Evolutionary conservation across 2,797 vertebrate genomes (phyloP), one percentile per base, ranked within the genome.

Genomic region (Chaetophractus vellerosus): DNA sequence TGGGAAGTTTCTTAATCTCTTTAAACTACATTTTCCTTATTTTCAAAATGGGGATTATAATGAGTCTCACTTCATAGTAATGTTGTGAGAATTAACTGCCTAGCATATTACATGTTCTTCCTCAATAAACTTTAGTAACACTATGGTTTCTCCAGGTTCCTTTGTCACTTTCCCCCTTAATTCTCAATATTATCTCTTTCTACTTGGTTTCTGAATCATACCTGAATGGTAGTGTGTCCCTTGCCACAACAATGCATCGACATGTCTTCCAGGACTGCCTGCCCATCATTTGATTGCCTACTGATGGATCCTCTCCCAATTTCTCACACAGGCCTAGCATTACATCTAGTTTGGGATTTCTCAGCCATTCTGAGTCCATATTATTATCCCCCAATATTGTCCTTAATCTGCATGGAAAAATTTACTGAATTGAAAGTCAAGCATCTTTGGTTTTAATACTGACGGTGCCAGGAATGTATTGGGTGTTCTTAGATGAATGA

Each of bases 181-280:
- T 59, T 0, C 5, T 89, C 57, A 45, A 3, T 41, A 31, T 23
- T 82, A 1, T 48, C 14, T 66, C 10, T 76, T 50, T 79, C 55
- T 52, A 23, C 18, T 88, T 48, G 5, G 31, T 88, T 31, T 12
- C 5, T 78, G 38, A 16, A n/a, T 85, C 2, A 6, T 28, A 8
- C 31, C 45, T 63, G n/a, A 33, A 71, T 63, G 2, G 28, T 9
- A 74, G 45, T 75, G 28, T 6, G 3, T 26, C 10, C 26, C 41
- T 0, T 36, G 6, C 10, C 1, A 1, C 31, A 11, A 21, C 18
- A 52, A n/a, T 26, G 4, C n/a, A 26, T 19, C 45, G 38, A 1
- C 3, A 19, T 84, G 28, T 52, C 16, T 78, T 88, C 18, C 48
- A 38, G 33, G 19, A 79, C 4, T 24, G 4, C 50, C 9, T 81